Conservation (phyloP, 1,140 invertebrate species). For the Euschistus heros region DNA sequence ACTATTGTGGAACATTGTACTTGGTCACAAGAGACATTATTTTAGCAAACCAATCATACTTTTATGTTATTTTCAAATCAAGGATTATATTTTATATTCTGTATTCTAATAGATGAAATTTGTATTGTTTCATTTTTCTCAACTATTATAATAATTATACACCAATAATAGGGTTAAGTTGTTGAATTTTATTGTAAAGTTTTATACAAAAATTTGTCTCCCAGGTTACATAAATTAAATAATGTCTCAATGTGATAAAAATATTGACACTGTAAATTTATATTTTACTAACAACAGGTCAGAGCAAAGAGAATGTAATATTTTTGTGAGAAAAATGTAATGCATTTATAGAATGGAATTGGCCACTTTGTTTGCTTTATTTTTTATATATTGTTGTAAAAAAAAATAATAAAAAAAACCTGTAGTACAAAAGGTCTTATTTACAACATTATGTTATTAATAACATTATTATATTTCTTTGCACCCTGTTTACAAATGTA, state of each 20-base stretch:
- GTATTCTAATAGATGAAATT: slow-evolving; percentile 4
- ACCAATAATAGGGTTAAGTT: slow-evolving; percentile 14
- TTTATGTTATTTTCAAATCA: not conserved
- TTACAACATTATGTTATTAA: not conserved
- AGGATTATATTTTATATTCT: slow-evolving; percentile 18
- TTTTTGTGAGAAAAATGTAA: slow-evolving; percentile 13
- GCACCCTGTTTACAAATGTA: not conserved
- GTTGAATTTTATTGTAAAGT: slow-evolving; percentile 5
- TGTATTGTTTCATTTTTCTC: slow-evolving; percentile 2
- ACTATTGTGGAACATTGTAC: slow-evolving; percentile 27
- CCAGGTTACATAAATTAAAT: slow-evolving; percentile 1
- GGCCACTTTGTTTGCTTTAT: slow-evolving; percentile 10
- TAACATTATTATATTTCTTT: not conserved
- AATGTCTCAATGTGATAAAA: slow-evolving; percentile 15
- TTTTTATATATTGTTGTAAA: slow-evolving; percentile 5
- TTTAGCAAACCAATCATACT: slow-evolving; percentile 22
- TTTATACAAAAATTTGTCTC: slow-evolving; percentile 8
- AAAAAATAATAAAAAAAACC: not conserved
- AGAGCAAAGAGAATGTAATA: slow-evolving; percentile 14
- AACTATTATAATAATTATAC: slow-evolving; percentile 4
- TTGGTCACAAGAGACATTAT: slow-evolving; percentile 32
- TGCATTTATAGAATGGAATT: slow-evolving; percentile 14
- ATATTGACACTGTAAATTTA: slow-evolving; percentile 8
- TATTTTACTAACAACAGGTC: slow-evolving; percentile 11
- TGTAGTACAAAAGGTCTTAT: slow-evolving; percentile 3